Conservation (phyloP, 2,888 invertebrate genomes). For the Nemurella pictetii region DNA sequence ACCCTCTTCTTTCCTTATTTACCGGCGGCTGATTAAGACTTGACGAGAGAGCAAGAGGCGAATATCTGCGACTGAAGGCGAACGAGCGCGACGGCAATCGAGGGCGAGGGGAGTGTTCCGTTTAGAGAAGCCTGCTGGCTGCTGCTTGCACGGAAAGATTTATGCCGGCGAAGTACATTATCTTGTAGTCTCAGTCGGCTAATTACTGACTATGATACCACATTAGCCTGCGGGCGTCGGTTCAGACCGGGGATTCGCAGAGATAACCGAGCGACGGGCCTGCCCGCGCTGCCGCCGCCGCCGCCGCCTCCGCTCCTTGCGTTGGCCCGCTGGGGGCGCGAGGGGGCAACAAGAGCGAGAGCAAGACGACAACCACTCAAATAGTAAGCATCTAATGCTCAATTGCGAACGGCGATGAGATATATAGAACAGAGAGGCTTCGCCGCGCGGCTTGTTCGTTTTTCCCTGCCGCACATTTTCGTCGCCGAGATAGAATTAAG, state of each 20-base stretch:
- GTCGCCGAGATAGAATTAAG: background rate
- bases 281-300: background rate
- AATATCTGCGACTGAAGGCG: constrained; percentile 18
- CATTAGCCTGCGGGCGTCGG: constrained; percentile 56
- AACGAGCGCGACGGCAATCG: constrained; percentile 28
- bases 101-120: constrained; percentile 34
- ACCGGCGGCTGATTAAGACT: constrained; percentile 40
- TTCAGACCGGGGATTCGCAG: constrained; percentile 44
- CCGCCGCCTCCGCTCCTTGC: background rate
- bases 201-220: constrained; percentile 60
- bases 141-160: constrained; percentile 51
- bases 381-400: constrained; percentile 10
- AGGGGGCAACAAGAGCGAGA: background rate
- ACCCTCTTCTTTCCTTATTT: constrained; percentile 33
- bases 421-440: background rate
- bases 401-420: constrained; percentile 3
- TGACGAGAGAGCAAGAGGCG: constrained; percentile 33
- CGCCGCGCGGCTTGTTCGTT: too few species aligned
- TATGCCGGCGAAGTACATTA: constrained; percentile 59
- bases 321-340: constrained; percentile 16
- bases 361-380: constrained; percentile 31
- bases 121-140: constrained; percentile 34
- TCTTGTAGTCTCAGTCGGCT: constrained; percentile 60
- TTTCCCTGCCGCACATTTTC: background rate
- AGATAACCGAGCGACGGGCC: constrained; percentile 40